Percentiles rank a stretch among this genome's conserved stretches.
These are phyloP conservation scores for Ochropleura plecta DNA, from an alignment of 2,888 invertebrate species.

Conservation along the genomic window DNA sequence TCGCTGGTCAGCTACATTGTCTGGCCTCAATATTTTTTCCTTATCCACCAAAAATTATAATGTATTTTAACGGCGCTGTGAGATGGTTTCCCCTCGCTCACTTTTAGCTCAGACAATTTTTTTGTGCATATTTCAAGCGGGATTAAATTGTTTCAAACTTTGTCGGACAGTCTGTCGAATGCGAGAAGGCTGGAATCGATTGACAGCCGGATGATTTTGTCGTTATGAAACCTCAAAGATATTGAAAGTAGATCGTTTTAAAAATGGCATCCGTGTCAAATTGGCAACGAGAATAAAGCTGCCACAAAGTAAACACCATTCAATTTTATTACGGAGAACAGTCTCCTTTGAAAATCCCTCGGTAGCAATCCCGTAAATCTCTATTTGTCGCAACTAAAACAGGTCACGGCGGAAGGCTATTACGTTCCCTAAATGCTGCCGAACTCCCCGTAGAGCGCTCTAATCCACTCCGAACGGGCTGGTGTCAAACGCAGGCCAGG, in stretches of 20 bases:
- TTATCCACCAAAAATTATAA: conserved; percentile 62
- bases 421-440: conserved; percentile 90
- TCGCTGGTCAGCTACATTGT: conserved; percentile 55
- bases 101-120: conserved; percentile 76
- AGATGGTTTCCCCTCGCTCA: conserved; percentile 68
- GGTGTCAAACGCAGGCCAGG: conserved; percentile 90
- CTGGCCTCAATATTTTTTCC: conserved; percentile 60
- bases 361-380: conserved; percentile 89
- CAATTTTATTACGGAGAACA: conserved; percentile 86
- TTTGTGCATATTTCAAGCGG: conserved; percentile 82
- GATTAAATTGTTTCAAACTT: conserved; percentile 86
- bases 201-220: conserved; percentile 75
- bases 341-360: conserved; percentile 83
- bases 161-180: conserved; percentile 79
- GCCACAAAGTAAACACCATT: conserved; percentile 86
- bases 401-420: conserved; percentile 90
- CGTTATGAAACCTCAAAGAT: conserved; percentile 72
- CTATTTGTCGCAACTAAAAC: conserved; percentile 90
- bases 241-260: conserved; percentile 68
- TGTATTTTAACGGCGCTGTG: conserved; percentile 64
- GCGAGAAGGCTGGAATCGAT: conserved; percentile 75
- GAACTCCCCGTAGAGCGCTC: conserved; percentile 89
- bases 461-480: conserved; percentile 89
- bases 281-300: conserved; percentile 75
- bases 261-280: conserved; percentile 63